Evolutionary conservation across 2,797 vertebrate species (phyloP), one percentile per base, ranked within the genome.

Genomic region (Phrynocephalus vlangalii): DNA sequence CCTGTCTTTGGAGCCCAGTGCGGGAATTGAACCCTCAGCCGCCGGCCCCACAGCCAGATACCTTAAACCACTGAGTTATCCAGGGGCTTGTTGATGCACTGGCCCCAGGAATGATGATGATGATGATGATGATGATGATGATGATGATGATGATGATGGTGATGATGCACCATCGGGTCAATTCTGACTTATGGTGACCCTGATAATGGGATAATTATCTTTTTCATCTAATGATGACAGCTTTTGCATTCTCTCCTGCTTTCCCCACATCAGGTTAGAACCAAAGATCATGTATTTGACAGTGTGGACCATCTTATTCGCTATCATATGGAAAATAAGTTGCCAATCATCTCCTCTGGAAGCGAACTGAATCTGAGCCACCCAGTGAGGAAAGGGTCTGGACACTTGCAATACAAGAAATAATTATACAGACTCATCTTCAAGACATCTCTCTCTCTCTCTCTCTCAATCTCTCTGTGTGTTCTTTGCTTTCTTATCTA

Each of bases 301-400:
- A 98, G 97, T 1, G 97, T 99, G 1, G 96, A 97, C 83, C 98
- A 99, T 93, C 97, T 99, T 93, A 98, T 99, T 94, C 97, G 97
- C 67, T 98, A 98, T 91, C 98, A 99, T 91, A 97, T 99, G 98
- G 97, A 98, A 95, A 98, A 98, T 88, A 97, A 97, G 93, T 96
- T 97, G 93, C 98, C 98, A 84, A 98, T 99, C 84, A 92, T 98
- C 89, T 98, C 98, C 91, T 98, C 98, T 92, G 98, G 97, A 97
- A 98, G 97, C 8, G 98, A 98, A 97, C 96, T 99, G 91, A 97
- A 95, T 93, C 97, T 99, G 96, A 98, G 97, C 89, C 97, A 98
- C 92, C 98, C 98, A 73, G 96, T 99, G 78, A 96, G 79, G 75
- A 97, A 95, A 93, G 95, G 95, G 3, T 60, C 75, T 79, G 94